Evolutionary conservation across 2,888 invertebrate genomes (phyloP).

Genomic region (Tanypteryx hageni): DNA sequence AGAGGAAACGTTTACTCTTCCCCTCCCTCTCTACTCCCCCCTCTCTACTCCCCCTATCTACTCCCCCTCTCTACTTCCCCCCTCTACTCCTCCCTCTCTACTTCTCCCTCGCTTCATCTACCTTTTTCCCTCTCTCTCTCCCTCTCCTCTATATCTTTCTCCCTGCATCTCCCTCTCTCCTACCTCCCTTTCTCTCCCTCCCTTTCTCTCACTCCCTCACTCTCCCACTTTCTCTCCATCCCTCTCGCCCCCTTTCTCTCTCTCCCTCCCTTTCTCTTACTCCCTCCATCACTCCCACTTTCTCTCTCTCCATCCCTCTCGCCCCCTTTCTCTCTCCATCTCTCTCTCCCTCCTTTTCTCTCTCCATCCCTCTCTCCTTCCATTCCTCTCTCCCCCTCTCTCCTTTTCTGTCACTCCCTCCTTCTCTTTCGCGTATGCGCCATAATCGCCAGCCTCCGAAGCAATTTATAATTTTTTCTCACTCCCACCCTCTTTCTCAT

Average conservation of each 20-base stretch:
- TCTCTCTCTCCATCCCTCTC: too few relatives aligned
- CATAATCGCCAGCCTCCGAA: constrained; percentile 4
- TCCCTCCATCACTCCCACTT: too few relatives aligned
- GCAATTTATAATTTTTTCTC: not conserved
- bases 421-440: not conserved
- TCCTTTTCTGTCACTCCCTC: too few relatives aligned
- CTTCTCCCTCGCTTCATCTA: not conserved
- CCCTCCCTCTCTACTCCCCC: not conserved
- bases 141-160: not conserved
- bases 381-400: not conserved
- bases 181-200: too few relatives aligned
- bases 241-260: too few relatives aligned
- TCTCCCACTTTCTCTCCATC: too few relatives aligned
- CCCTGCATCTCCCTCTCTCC: not conserved
- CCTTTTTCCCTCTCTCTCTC: not conserved
- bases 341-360: not conserved
- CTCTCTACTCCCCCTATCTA: too few relatives aligned
- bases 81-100: too few relatives aligned
- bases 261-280: too few relatives aligned
- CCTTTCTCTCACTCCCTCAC: too few relatives aligned
- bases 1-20: not conserved
- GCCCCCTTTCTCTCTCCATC: too few relatives aligned
- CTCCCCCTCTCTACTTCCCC: too few relatives aligned
- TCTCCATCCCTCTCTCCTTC: not conserved
- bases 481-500: not conserved